Evolutionary conservation across 2,888 invertebrate genomes (phyloP).

Genomic region (Scaeva pyrastri): DNA sequence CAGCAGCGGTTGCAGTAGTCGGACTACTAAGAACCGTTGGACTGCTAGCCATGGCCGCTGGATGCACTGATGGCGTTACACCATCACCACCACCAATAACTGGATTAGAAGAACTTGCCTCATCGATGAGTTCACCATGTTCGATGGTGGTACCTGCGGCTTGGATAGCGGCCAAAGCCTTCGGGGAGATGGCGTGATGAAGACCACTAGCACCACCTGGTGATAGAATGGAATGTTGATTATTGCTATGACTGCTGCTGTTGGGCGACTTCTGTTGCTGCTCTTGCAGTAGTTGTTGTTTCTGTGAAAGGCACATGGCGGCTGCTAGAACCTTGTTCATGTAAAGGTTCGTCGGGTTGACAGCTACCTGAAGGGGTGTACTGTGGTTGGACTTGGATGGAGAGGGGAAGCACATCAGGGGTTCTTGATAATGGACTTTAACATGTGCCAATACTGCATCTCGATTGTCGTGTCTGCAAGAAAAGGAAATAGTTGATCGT

Average conservation of each 20-base stretch:
- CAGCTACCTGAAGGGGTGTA: constrained; percentile 80
- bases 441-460: constrained; percentile 88
- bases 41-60: constrained; percentile 58
- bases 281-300: constrained; percentile 51
- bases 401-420: constrained; percentile 60
- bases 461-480: constrained; percentile 86
- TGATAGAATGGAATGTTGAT: constrained; percentile 81
- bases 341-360: constrained; percentile 79
- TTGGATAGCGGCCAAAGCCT: constrained; percentile 76
- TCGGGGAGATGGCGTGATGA: constrained; percentile 80
- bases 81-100: constrained; percentile 69
- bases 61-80: constrained; percentile 44
- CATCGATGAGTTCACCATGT: constrained; percentile 83
- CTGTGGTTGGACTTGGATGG: constrained; percentile 61
- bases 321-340: constrained; percentile 83
- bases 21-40: constrained; percentile 81
- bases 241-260: constrained; percentile 39
- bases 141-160: constrained; percentile 82
- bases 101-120: constrained; percentile 75
- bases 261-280: constrained; percentile 61
- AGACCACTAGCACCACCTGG: constrained; percentile 77
- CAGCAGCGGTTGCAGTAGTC: constrained; percentile 79
- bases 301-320: constrained; percentile 83
- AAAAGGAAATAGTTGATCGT: constrained; percentile 5
- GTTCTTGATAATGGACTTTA: constrained; percentile 86